Conservation (phyloP, 2,888 invertebrate species). For the Crocallis elinguaria region DNA sequence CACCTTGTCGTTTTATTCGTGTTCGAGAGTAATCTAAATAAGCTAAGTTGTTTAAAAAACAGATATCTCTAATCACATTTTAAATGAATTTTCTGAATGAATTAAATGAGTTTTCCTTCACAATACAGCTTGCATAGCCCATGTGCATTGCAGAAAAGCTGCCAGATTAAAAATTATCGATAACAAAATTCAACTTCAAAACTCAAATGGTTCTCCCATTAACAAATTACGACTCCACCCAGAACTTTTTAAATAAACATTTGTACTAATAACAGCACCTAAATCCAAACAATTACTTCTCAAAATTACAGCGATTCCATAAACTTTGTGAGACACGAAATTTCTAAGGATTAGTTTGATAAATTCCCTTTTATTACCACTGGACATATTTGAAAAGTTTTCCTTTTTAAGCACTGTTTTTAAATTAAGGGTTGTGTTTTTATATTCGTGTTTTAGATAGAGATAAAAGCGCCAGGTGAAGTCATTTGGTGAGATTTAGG, state of each 20-base stretch:
- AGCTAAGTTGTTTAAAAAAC: too few species aligned
- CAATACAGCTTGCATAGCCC: too few species aligned
- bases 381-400: constrained; percentile 18
- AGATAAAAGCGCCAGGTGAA: too few species aligned
- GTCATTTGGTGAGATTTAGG: too few species aligned
- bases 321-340: constrained; percentile 21
- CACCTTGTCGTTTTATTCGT: too few species aligned
- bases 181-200: background rate
- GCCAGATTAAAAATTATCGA: too few species aligned
- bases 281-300: constrained; percentile 20
- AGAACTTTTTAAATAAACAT: constrained; percentile 35
- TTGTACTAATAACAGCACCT: constrained; percentile 13
- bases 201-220: background rate
- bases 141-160: too few species aligned
- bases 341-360: constrained; percentile 29
- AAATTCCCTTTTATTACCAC: constrained; percentile 20
- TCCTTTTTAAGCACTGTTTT: background rate
- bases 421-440: too few species aligned
- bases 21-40: too few species aligned
- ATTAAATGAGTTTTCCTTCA: too few species aligned
- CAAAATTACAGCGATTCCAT: constrained; percentile 26
- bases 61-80: too few species aligned
- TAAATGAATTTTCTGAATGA: too few species aligned
- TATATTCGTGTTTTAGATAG: background rate
- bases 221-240: constrained; percentile 12